Percentiles rank a stretch among this genome's conserved stretches.
Evolutionary conservation across 2,797 vertebrate genomes (phyloP).

Genomic region (Buphagus erythrorhynchus): DNA sequence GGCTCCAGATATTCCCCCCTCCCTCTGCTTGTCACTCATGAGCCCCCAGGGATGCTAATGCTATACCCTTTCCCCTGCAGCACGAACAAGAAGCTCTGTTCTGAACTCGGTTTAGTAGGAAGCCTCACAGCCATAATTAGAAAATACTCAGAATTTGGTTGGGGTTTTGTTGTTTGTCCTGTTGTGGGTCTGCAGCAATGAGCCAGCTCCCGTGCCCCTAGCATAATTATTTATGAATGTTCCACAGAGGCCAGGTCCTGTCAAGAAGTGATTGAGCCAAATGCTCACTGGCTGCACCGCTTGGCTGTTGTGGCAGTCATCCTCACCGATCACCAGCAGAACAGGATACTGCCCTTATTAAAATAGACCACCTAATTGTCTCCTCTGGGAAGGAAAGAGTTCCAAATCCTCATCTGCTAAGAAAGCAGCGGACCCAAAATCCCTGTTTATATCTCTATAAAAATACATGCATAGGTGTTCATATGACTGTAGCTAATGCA

Average conservation of each 20-base stretch:
- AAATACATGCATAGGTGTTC: neutral
- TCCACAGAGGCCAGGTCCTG: neutral
- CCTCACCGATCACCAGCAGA: neutral
- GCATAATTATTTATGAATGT: neutral
- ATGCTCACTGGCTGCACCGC: fast-evolving
- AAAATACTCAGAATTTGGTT: neutral
- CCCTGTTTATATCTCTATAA: neutral
- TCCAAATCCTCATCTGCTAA: neutral
- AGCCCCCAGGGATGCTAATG: neutral
- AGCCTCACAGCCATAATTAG: neutral
- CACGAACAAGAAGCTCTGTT: neutral
- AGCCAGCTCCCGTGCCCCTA: neutral
- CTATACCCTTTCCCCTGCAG: neutral
- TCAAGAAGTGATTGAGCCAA: neutral
- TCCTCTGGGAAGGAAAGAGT: neutral
- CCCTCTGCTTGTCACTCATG: neutral
- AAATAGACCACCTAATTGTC: neutral
- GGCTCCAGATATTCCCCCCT: neutral
- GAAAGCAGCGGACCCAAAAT: neutral
- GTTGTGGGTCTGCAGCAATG: neutral
- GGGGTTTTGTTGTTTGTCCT: neutral
- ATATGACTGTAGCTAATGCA: neutral
- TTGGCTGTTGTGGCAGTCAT: neutral
- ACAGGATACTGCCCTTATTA: neutral
- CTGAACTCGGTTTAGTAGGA: neutral